Percentiles rank a stretch among this genome's conserved stretches.
Conservation (phyloP, 2,888 invertebrate species). For the Dicycla oo region DNA sequence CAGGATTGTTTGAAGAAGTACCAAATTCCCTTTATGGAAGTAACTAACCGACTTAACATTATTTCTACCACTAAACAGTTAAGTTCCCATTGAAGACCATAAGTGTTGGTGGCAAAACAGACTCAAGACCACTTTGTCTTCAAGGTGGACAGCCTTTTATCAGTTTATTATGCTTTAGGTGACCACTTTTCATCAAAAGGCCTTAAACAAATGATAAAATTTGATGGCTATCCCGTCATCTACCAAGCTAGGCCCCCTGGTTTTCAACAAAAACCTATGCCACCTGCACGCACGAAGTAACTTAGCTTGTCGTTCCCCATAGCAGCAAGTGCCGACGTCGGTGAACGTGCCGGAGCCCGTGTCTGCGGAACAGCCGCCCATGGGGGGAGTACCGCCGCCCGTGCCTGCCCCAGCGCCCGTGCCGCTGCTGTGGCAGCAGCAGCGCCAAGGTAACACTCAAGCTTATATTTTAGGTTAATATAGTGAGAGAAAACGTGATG, state of each 20-base stretch:
- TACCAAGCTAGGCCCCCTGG: conserved; percentile 1
- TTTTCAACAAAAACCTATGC: conserved; percentile 5
- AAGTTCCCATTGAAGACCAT: conserved; percentile 1
- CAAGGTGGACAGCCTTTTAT: neutral
- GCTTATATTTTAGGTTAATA: neutral
- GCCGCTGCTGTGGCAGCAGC: conserved; percentile 86
- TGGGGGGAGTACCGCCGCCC: conserved; percentile 66
- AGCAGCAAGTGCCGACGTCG: conserved; percentile 47
- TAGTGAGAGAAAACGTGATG: neutral
- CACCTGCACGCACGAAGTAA: neutral
- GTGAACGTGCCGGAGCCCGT: conserved; percentile 54
- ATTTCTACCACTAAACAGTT: neutral
- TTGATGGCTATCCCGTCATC: neutral
- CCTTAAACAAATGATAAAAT: no score
- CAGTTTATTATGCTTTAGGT: neutral
- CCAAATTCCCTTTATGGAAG: neutral
- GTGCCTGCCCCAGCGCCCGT: conserved; percentile 81
- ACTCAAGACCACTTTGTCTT: neutral
- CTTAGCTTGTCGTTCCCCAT: conserved; percentile 26
- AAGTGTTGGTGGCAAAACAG: neutral
- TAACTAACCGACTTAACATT: neutral
- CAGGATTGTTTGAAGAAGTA: neutral
- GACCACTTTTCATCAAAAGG: neutral
- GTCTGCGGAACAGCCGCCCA: conserved; percentile 58
- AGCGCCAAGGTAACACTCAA: conserved; percentile 79